phyloP scores from a whole-genome alignment of 2,113 vertebrate genomes.

The rat (Rattus norvegicus) region GRCr8 NC_086029.1:47481501-47482000 shows the following conservation, averaged over 20 bases:
- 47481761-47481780: not conserved
- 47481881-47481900: not conserved
- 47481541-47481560: not conserved
- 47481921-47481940: not conserved
- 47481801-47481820: too few relatives aligned
- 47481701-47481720: not conserved
- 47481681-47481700: not conserved
- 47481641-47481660: not conserved
- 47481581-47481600: too few relatives aligned
- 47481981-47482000: not conserved
- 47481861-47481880: fast-evolving
- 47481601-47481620: not conserved
- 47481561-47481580: not conserved
- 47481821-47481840: not conserved
- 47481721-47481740: not conserved
- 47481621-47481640: not conserved
- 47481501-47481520: not conserved
- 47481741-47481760: too few relatives aligned
- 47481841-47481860: too few relatives aligned
- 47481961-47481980: not conserved
- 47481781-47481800: too few relatives aligned
- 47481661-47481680: not conserved
- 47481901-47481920: not conserved
- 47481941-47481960: not conserved
- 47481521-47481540: not conserved